Evolutionary conservation across 2,797 vertebrate species (phyloP).

Genomic region (Pitangus sulphuratus): DNA sequence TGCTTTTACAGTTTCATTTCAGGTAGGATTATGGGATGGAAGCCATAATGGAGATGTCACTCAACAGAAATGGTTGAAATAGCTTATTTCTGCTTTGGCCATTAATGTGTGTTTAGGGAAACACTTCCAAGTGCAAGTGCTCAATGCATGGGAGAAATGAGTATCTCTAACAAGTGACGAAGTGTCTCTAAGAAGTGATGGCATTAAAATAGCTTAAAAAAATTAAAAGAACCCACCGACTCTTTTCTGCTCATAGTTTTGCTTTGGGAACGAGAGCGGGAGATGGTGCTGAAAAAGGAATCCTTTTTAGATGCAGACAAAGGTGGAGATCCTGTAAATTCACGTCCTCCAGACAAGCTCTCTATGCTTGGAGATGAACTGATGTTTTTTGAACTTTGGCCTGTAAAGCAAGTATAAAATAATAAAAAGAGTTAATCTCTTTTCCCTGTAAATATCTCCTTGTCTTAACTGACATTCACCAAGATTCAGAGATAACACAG

Average conservation of each 20-base stretch:
- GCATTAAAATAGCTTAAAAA: background rate
- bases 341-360: slow-evolving; percentile 87
- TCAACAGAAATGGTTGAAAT: background rate
- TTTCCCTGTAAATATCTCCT: background rate
- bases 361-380: slow-evolving; percentile 94
- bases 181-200: background rate
- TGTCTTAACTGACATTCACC: background rate
- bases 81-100: background rate
- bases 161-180: background rate
- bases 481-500: background rate
- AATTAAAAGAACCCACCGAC: slow-evolving; percentile 79
- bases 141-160: background rate
- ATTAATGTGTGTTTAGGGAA: background rate
- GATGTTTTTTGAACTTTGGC: slow-evolving; percentile 85
- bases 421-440: slow-evolving; percentile 22
- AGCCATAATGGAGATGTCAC: background rate
- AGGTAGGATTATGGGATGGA: background rate
- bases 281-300: slow-evolving; percentile 93
- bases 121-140: background rate
- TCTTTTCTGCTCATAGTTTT: slow-evolving; percentile 93
- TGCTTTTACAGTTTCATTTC: background rate
- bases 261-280: slow-evolving; percentile 95
- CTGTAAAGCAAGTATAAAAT: slow-evolving; percentile 75
- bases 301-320: slow-evolving; percentile 92
- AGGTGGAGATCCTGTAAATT: slow-evolving; percentile 90